Evolutionary conservation across 2,797 vertebrate species (phyloP).

Genomic region (Gymnodraco acuticeps): DNA sequence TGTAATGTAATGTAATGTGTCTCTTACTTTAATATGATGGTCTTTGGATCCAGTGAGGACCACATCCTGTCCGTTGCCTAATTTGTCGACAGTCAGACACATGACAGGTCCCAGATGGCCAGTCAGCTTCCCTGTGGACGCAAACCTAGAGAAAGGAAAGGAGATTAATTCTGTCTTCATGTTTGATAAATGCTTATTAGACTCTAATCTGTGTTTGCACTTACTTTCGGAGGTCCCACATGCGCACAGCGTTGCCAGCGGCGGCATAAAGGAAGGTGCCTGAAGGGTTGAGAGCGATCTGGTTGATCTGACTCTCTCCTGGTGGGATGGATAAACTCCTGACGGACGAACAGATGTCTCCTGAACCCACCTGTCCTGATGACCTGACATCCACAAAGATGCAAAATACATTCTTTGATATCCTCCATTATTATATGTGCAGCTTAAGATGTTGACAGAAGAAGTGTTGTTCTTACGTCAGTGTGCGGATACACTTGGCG

Average conservation of each 20-base stretch:
- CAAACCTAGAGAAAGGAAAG: conserved; percentile 86
- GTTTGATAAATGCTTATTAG: not conserved
- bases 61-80: conserved; percentile 92
- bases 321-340: conserved; percentile 91
- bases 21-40: conserved; percentile 92
- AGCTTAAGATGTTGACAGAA: not conserved
- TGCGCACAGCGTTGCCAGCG: conserved; percentile 94
- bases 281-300: conserved; percentile 92
- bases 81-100: conserved; percentile 93
- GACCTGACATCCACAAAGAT: conserved; percentile 82
- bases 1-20: not conserved
- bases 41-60: conserved; percentile 98
- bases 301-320: conserved; percentile 97
- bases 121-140: conserved; percentile 95
- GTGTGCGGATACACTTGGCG: conserved; percentile 93
- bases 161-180: not conserved
- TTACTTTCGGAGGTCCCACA: conserved; percentile 99
- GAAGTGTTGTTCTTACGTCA: conserved; percentile 86
- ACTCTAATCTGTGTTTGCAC: not conserved
- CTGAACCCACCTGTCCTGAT: conserved; percentile 93
- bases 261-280: conserved; percentile 95
- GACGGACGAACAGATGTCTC: conserved; percentile 87
- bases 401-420: not conserved
- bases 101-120: conserved; percentile 96
- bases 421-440: too few relatives aligned